phyloP scores from a whole-genome alignment of 2,113 vertebrate genomes.

The Ivindomyrus marchei region DNA sequence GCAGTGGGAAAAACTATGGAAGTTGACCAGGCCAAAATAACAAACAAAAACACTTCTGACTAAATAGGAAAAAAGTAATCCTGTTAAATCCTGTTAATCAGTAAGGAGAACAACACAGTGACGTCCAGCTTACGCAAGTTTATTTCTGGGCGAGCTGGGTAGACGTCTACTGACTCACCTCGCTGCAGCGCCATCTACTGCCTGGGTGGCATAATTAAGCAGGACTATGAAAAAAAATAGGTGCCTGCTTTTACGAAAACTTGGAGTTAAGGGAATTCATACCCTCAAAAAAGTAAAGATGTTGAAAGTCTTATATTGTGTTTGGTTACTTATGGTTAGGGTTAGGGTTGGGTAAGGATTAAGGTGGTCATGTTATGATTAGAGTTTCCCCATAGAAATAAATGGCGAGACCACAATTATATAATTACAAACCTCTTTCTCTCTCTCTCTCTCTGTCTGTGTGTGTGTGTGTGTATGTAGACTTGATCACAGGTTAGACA shows the following conservation, averaged over 20 bases:
- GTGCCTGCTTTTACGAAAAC: not conserved
- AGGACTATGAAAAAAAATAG: not conserved
- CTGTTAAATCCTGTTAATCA: not conserved
- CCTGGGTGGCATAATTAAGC: not conserved
- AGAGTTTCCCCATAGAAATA: not conserved
- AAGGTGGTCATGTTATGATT: not conserved
- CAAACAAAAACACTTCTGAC: not conserved
- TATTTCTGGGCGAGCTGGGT: not conserved
- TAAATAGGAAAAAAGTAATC: not conserved
- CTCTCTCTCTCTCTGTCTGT: not conserved
- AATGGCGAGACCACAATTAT: not conserved
- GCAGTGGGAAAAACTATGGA: not conserved
- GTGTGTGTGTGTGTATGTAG: not conserved
- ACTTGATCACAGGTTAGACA: not conserved
- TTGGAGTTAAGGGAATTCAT: not conserved
- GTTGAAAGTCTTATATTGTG: not conserved
- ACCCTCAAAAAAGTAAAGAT: not conserved
- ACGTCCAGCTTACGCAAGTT: not conserved
- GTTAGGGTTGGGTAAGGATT: not conserved
- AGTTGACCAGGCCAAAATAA: not conserved
- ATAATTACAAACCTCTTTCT: not conserved
- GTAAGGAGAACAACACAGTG: not conserved
- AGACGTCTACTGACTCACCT: not conserved
- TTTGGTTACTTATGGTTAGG: not conserved
- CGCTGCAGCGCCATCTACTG: not conserved